These are phyloP conservation scores for Campylomormyrus numenius DNA, from an alignment of 2,113 vertebrate species.

Conservation along the genomic window DNA sequence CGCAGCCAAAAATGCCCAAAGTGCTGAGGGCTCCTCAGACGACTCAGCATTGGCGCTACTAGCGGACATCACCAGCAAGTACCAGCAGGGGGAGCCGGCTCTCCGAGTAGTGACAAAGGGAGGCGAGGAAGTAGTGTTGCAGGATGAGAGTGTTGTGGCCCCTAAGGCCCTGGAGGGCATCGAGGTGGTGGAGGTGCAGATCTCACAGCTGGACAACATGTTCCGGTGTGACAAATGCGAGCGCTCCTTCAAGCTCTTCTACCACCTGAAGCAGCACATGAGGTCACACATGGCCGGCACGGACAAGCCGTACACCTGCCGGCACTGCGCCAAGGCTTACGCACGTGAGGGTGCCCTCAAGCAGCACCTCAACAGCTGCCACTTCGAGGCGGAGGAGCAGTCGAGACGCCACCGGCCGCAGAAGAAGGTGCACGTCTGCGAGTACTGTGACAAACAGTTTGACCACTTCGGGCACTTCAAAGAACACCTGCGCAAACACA, in stretches of 20 bases:
- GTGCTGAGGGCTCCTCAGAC: conserved; percentile 71
- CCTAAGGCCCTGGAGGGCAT: conserved; percentile 87
- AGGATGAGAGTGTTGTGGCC: conserved; percentile 74
- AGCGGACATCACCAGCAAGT: conserved; percentile 97
- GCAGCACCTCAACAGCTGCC: conserved; percentile 84
- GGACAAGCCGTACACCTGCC: conserved; percentile 80
- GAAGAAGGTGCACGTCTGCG: conserved; percentile 92
- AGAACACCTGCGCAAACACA: conserved; percentile 94
- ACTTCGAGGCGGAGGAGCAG: conserved; percentile 79
- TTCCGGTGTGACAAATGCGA: conserved; percentile 95
- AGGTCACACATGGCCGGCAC: conserved; percentile 71
- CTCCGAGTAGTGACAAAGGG: conserved; percentile 51
- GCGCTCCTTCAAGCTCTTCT: conserved; percentile 92
- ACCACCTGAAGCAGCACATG: conserved; percentile 97
- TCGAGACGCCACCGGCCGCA: conserved; percentile 77
- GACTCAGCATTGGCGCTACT: conserved; percentile 89
- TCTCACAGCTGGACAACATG: conserved; percentile 88
- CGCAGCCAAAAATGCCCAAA: conserved; percentile 66
- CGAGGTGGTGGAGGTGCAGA: conserved; percentile 93
- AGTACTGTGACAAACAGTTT: conserved; percentile 94
- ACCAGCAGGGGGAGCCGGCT: conserved; percentile 74
- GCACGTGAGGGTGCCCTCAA: conserved; percentile 92
- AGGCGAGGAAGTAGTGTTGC: conserved; percentile 55
- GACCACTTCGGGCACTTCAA: conserved; percentile 98
- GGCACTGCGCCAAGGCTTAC: conserved; percentile 87